Percentiles rank a stretch among this genome's conserved stretches.
phyloP scores from a whole-genome alignment of 2,113 vertebrate species.

The Leptosomus discolor region DNA sequence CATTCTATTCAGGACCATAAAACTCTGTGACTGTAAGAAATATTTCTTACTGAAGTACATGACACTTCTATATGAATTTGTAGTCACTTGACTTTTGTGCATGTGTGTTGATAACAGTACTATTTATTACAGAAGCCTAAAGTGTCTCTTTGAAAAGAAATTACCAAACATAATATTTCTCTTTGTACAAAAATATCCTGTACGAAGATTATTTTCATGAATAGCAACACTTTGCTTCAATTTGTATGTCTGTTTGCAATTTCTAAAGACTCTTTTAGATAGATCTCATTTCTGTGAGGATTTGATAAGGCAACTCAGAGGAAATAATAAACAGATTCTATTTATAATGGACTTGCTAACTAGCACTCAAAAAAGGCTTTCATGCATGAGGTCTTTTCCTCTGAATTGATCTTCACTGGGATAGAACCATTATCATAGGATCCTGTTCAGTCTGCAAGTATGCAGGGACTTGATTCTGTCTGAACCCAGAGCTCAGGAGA shows the following conservation, averaged over 20 bases:
- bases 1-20: background rate
- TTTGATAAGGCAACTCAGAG: constrained; percentile 48
- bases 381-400: background rate
- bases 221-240: constrained; percentile 43
- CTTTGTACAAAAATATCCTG: constrained; percentile 28
- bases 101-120: constrained; percentile 32
- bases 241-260: constrained; percentile 22
- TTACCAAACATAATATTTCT: constrained; percentile 49
- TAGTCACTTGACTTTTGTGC: constrained; percentile 43
- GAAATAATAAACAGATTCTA: constrained; percentile 33
- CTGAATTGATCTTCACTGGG: background rate
- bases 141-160: constrained; percentile 63
- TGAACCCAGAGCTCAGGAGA: background rate
- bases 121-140: constrained; percentile 53
- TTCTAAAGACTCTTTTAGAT: constrained; percentile 61
- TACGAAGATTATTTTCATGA: constrained; percentile 63
- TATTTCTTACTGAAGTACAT: constrained; percentile 27
- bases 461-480: background rate
- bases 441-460: background rate
- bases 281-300: constrained; percentile 36
- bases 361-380: constrained; percentile 1
- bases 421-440: background rate
- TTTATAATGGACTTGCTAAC: constrained; percentile 28
- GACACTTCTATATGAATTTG: constrained; percentile 2
- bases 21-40: background rate